Evolutionary conservation across 2,888 invertebrate species (phyloP).

Genomic region (Sesamia inferens): DNA sequence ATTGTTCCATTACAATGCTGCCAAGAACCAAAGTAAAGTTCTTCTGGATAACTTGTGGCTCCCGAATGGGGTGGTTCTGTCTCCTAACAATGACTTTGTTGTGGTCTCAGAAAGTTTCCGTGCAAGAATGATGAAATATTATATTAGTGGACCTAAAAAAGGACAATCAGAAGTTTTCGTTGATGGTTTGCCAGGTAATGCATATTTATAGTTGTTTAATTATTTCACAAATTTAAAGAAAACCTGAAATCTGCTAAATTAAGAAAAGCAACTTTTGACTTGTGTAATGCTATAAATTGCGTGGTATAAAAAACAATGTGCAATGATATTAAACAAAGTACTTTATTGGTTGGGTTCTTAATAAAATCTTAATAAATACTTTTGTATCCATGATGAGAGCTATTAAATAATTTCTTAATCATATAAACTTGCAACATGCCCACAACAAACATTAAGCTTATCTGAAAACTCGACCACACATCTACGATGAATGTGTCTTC

Average conservation of each 20-base stretch:
- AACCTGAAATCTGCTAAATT: background rate
- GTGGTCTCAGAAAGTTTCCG: conserved; percentile 93
- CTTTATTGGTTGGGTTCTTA: conserved; percentile 8
- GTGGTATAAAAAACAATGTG: background rate
- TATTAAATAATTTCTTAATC: conserved; percentile 91
- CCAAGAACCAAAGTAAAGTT: conserved; percentile 93
- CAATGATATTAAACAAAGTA: background rate
- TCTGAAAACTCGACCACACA: conserved; percentile 93
- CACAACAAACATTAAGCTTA: conserved; percentile 93
- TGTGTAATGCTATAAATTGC: too few species aligned
- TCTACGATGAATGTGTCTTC: conserved; percentile 95
- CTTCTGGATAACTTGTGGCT: conserved; percentile 94
- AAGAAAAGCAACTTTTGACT: too few species aligned
- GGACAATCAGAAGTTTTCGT: conserved; percentile 95
- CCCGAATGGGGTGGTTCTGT: conserved; percentile 96
- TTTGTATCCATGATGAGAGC: conserved; percentile 41
- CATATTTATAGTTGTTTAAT: background rate
- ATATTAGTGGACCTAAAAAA: conserved; percentile 94
- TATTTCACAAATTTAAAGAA: background rate
- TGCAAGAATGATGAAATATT: conserved; percentile 93
- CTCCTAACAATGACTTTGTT: conserved; percentile 95
- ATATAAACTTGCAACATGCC: conserved; percentile 94
- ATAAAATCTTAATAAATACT: too few species aligned
- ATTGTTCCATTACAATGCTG: conserved; percentile 94
- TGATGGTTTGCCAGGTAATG: conserved; percentile 93